Evolutionary conservation across 2,113 vertebrate genomes (phyloP).

Genomic region (Datnioides undecimradiatus): DNA sequence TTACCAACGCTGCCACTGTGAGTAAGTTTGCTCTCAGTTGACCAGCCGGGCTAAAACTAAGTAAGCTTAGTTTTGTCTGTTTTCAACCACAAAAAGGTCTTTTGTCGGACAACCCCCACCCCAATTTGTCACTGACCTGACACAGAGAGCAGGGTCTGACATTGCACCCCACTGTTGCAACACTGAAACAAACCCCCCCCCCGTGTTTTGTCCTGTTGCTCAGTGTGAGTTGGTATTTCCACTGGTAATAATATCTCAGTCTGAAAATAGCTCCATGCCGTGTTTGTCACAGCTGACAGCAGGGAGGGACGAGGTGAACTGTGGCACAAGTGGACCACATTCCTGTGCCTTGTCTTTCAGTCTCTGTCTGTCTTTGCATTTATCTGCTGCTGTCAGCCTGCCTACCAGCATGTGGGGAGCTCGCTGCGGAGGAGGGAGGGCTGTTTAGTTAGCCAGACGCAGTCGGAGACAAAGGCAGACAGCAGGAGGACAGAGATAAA

Average conservation of each 20-base stretch:
- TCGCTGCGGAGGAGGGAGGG: constrained; percentile 9
- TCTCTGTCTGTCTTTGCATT: constrained; percentile 32
- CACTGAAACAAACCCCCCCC: constrained; percentile 54
- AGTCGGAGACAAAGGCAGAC: constrained; percentile 19
- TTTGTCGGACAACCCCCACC: constrained; percentile 21
- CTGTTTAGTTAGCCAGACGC: not conserved
- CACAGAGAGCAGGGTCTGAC: constrained; percentile 24
- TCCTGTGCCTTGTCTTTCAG: constrained; percentile 67
- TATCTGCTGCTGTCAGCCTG: constrained; percentile 27
- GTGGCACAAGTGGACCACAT: constrained; percentile 58
- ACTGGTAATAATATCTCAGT: constrained; percentile 78
- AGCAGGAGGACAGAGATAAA: not conserved
- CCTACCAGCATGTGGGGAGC: constrained; percentile 11
- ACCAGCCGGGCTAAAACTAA: constrained; percentile 33
- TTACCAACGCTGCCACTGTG: constrained; percentile 43
- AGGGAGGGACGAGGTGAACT: constrained; percentile 45
- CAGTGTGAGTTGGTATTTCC: constrained; percentile 68
- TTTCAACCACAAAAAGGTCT: constrained; percentile 1
- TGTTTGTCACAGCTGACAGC: constrained; percentile 68
- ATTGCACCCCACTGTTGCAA: constrained; percentile 30
- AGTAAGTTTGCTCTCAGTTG: constrained; percentile 38
- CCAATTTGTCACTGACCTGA: not conserved
- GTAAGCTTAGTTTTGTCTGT: constrained; percentile 30
- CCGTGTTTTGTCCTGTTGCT: constrained; percentile 59
- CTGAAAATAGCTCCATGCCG: constrained; percentile 80